These are phyloP conservation scores for Apis florea DNA, from an alignment of 1,140 invertebrate genomes.

Conservation along the genomic window DNA sequence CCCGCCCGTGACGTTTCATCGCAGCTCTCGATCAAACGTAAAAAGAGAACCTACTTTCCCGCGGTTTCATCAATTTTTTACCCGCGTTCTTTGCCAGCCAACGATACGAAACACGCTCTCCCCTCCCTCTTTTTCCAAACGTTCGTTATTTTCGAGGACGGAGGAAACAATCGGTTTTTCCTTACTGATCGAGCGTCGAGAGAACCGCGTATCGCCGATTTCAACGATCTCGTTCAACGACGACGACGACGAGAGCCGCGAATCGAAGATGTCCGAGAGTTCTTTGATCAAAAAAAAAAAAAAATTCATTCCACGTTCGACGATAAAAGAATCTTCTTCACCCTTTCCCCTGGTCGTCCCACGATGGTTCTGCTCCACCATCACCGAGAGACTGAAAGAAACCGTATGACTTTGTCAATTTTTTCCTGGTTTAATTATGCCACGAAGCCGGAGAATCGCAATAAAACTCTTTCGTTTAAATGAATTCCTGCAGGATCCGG, in stretches of 20 bases:
- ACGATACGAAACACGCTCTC: not conserved
- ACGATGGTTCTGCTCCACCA: not conserved
- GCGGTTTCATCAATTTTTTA: constrained; percentile 19
- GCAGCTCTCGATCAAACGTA: not conserved
- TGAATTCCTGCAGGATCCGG: constrained; percentile 19
- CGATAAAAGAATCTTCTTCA: constrained; percentile 39
- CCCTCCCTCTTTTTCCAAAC: no score
- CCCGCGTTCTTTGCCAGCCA: not conserved
- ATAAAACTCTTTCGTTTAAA: constrained; percentile 39
- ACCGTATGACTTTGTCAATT: constrained; percentile 55
- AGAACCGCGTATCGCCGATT: constrained; percentile 32
- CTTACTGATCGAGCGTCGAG: constrained; percentile 39
- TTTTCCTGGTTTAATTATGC: constrained; percentile 60
- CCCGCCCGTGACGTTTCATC: no score
- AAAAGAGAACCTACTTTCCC: constrained; percentile 5
- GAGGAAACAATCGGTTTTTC: not conserved
- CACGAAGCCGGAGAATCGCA: constrained; percentile 42
- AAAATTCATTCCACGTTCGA: constrained; percentile 44
- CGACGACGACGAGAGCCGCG: not conserved
- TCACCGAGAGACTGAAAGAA: constrained; percentile 33
- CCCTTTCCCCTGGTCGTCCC: not conserved
- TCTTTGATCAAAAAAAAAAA: constrained; percentile 54
- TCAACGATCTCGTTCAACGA: constrained; percentile 8
- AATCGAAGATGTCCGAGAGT: not conserved
- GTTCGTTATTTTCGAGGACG: not conserved